Evolutionary conservation across 2,113 vertebrate genomes (phyloP).

Genomic region (Oxyruncus cristatus): DNA sequence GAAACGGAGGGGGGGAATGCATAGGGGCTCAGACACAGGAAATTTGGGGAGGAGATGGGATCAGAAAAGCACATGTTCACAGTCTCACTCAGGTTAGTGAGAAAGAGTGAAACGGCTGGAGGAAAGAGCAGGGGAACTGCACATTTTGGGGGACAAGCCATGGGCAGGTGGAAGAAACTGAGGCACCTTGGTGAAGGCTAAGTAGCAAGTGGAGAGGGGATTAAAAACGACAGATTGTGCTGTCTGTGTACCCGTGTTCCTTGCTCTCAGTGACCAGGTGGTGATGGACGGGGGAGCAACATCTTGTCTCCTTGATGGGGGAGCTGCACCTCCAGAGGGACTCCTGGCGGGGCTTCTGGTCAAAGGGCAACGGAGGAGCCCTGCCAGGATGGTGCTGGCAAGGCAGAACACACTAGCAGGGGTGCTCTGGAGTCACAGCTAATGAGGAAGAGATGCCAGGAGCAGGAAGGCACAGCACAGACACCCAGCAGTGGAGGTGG

Average conservation of each 20-base stretch:
- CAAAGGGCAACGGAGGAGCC: not conserved
- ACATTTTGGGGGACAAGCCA: not conserved
- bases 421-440: not conserved
- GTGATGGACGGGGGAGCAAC: not conserved
- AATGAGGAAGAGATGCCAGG: not conserved
- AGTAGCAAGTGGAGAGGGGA: not conserved
- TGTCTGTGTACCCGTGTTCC: not conserved
- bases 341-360: not conserved
- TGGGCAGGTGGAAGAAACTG: not conserved
- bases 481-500: not conserved
- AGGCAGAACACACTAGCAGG: not conserved
- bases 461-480: not conserved
- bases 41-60: not conserved
- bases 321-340: not conserved
- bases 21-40: slow-evolving; percentile 15
- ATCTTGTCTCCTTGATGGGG: not conserved
- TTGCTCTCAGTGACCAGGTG: not conserved
- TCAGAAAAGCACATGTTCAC: not conserved
- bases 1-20: not conserved
- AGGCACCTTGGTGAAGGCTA: not conserved
- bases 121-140: not conserved
- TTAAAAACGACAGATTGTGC: not conserved
- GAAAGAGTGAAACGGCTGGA: not conserved
- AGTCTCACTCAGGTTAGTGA: not conserved
- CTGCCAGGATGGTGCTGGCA: not conserved